Base-by-base conservation (phyloP, 2,888 invertebrate species). In the Hypercompe scribonia region DNA sequence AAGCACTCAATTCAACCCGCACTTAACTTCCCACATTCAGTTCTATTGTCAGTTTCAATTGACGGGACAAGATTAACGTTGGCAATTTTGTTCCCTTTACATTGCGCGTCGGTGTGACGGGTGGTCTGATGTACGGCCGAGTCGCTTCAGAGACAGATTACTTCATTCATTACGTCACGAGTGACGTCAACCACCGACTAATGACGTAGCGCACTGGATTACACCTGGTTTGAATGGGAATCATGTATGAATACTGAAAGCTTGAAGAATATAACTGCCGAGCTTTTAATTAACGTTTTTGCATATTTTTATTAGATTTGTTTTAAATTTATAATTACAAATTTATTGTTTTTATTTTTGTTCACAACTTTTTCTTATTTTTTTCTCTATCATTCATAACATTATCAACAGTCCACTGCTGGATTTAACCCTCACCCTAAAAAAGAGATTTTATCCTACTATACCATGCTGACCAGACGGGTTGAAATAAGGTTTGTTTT, bases 81-180 rank as follows among this genome's bases (percentile, higher is more conserved):
- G 34, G 2, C 68, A 54, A 68, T 65, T 65, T 39, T 46, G 54
- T 21, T 33, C 34, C 68, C 72, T 72, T 68, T 67, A 64, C 80
- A 81, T 78, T 80, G 80, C 84, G 75, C 77, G 65, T 63, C 70
- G 84, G 80, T 84, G 84, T 84, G 75, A 78, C 66, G 65, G 72
- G 66, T 65, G 72, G 76, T 64, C 78, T 79, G 81, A 78, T 64
- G 74, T 78, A 78, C 74, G 75, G 77, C 66, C 73, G 74, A 79
- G 75, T 70, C 73, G 74, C 75, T 81, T 74, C 72, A 69, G 78
- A 82, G 80, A 83, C 73, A 78, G 76, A 84, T 83, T 78, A 83
- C 84, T 82, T 84, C 82, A 84, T 82, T 82, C 77, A 84, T 83
- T 83, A 82, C 78, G 76, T 75, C 73, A 68, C 68, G 21, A 28